These are phyloP conservation scores for Coccyzus lansbergi DNA, from an alignment of 2,797 vertebrate species.

Conservation along the genomic window DNA sequence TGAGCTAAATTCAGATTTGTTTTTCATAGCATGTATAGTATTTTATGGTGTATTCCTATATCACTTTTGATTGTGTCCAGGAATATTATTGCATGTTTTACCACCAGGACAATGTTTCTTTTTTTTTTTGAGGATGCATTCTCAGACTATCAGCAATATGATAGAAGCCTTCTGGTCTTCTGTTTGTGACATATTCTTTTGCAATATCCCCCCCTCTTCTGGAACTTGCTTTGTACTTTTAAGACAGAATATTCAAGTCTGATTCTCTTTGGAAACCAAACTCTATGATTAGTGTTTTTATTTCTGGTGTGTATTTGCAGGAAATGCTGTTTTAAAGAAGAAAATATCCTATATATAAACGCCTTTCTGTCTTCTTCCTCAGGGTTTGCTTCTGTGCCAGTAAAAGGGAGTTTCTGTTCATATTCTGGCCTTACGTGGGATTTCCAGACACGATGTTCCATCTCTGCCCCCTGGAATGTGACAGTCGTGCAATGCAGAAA, in stretches of 20 bases:
- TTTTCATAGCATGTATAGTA: not conserved
- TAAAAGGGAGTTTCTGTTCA: not conserved
- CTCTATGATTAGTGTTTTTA: not conserved
- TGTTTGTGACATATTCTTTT: not conserved
- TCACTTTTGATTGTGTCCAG: not conserved
- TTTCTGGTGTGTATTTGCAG: not conserved
- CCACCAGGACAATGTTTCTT: not conserved
- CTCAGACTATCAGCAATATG: not conserved
- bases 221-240: not conserved
- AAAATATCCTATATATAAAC: not conserved
- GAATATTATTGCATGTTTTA: not conserved
- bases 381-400: conserved; percentile 28
- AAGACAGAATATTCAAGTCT: not conserved
- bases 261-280: not conserved
- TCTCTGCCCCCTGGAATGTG: conserved; percentile 14
- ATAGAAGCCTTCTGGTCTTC: not conserved
- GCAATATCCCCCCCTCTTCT: not conserved
- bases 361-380: not conserved
- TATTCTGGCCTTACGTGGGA: conserved; percentile 38
- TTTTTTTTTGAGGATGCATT: not conserved
- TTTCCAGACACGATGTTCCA: conserved; percentile 42
- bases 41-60: not conserved
- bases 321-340: not conserved
- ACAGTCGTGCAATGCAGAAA: conserved; percentile 30
- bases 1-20: not conserved